Evolutionary conservation across 2,888 invertebrate species (phyloP).

Genomic region (Ganaspis brasiliensis): DNA sequence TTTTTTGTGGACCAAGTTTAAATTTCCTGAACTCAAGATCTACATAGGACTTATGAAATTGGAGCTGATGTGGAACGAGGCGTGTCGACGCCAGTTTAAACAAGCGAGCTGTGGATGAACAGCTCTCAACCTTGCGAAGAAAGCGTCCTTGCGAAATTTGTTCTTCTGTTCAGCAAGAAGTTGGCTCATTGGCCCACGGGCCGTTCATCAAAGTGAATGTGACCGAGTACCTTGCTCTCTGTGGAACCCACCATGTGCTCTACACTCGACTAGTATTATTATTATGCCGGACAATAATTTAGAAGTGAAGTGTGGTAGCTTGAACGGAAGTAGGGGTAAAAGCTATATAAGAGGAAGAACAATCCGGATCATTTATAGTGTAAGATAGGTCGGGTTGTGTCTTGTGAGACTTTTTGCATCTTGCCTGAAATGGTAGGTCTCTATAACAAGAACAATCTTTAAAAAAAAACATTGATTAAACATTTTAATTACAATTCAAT

Average conservation of each 20-base stretch:
- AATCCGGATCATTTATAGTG: slow-evolving; percentile 74
- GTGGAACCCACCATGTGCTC: slow-evolving; percentile 47
- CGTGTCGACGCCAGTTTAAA: slow-evolving; percentile 36
- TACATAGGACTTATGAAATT: slow-evolving; percentile 55
- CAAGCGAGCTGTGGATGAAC: slow-evolving; percentile 42
- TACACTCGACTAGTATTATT: slow-evolving; percentile 63
- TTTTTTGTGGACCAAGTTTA: neutral
- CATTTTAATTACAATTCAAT: no score
- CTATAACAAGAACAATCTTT: no score
- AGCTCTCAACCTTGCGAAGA: slow-evolving; percentile 59
- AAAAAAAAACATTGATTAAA: no score
- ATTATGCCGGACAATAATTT: slow-evolving; percentile 59
- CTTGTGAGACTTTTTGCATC: slow-evolving; percentile 53
- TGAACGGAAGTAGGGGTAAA: slow-evolving; percentile 71
- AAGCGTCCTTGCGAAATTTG: slow-evolving; percentile 59
- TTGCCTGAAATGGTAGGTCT: slow-evolving; percentile 54
- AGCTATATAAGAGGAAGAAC: slow-evolving; percentile 76
- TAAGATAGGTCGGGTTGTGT: slow-evolving; percentile 69
- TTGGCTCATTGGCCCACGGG: slow-evolving; percentile 62
- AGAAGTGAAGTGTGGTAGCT: slow-evolving; percentile 64
- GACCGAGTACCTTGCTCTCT: slow-evolving; percentile 57
- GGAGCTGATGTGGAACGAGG: slow-evolving; percentile 50
- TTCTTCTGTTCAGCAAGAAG: slow-evolving; percentile 59
- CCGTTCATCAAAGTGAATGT: slow-evolving; percentile 67
- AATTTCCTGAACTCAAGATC: neutral